These are phyloP conservation scores for Yponomeuta evonymella DNA, from an alignment of 2,888 invertebrate species.

Conservation along the genomic window DNA sequence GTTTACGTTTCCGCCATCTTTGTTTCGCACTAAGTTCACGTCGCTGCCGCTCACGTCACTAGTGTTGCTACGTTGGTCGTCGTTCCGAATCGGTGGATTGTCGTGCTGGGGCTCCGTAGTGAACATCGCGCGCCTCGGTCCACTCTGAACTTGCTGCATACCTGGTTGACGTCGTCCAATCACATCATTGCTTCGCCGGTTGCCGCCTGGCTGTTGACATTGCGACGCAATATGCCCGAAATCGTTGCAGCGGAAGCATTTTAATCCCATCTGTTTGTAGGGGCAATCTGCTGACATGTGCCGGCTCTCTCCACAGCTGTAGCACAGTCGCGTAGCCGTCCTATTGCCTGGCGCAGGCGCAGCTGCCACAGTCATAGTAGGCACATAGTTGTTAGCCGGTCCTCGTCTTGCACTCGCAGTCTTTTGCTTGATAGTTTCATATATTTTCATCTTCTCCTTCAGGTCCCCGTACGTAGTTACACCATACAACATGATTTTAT, in stretches of 20 bases:
- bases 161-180: conserved; percentile 1
- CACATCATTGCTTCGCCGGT: conserved; percentile 7
- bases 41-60: neutral
- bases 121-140: conserved; percentile 7
- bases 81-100: neutral
- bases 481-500: conserved; percentile 27
- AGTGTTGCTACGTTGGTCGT: neutral
- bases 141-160: neutral
- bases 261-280: conserved; percentile 14
- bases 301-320: neutral
- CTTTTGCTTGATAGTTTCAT: conserved; percentile 20
- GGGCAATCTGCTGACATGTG: conserved; percentile 4
- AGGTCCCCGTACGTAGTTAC: conserved; percentile 23
- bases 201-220: conserved; percentile 2
- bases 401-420: conserved; percentile 4
- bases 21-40: too few species aligned
- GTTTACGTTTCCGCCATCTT: neutral
- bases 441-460: conserved; percentile 24
- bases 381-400: conserved; percentile 3
- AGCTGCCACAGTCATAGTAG: conserved; percentile 23
- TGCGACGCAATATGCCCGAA: conserved; percentile 19
- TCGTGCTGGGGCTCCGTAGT: neutral
- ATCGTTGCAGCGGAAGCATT: conserved; percentile 19
- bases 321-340: conserved; percentile 7
- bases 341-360: conserved; percentile 4